These are phyloP conservation scores for Laodelphax striatellus DNA, from an alignment of 1,140 invertebrate species.

Conservation along the genomic window DNA sequence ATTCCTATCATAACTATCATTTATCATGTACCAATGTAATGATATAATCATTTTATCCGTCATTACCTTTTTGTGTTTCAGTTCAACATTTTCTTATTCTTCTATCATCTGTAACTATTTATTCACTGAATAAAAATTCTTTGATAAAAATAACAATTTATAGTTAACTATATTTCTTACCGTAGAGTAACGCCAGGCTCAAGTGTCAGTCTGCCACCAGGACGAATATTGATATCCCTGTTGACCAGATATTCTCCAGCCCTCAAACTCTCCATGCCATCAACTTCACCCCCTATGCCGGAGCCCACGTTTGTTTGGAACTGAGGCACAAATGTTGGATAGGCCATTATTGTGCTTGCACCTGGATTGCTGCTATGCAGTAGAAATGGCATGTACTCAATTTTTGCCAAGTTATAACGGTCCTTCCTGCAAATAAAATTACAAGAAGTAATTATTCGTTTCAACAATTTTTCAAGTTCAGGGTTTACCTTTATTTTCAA, in stretches of 20 bases:
- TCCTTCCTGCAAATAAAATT: constrained; percentile 71
- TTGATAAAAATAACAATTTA: too few relatives aligned
- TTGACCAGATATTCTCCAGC: constrained; percentile 74
- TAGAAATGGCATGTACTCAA: constrained; percentile 74
- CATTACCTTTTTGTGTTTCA: too few relatives aligned
- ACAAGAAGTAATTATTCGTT: too few relatives aligned
- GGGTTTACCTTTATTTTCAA: too few relatives aligned
- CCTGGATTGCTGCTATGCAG: constrained; percentile 73
- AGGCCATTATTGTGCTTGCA: constrained; percentile 57
- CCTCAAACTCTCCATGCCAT: constrained; percentile 65
- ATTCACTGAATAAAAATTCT: too few relatives aligned
- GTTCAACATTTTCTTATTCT: too few relatives aligned
- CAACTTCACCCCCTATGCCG: constrained; percentile 76
- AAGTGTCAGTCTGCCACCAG: constrained; percentile 74
- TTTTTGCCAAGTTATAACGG: constrained; percentile 81
- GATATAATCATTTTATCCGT: too few relatives aligned
- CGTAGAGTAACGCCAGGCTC: constrained; percentile 74
- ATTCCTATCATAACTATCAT: too few relatives aligned
- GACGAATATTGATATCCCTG: constrained; percentile 82
- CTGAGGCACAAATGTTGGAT: constrained; percentile 60
- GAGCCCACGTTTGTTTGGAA: constrained; percentile 55
- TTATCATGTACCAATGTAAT: too few relatives aligned
- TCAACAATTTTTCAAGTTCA: too few relatives aligned
- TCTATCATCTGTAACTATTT: too few relatives aligned
- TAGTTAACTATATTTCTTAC: constrained; percentile 29